Base-by-base conservation (phyloP, 2,797 vertebrate genomes). In the Natrix natrix region DNA sequence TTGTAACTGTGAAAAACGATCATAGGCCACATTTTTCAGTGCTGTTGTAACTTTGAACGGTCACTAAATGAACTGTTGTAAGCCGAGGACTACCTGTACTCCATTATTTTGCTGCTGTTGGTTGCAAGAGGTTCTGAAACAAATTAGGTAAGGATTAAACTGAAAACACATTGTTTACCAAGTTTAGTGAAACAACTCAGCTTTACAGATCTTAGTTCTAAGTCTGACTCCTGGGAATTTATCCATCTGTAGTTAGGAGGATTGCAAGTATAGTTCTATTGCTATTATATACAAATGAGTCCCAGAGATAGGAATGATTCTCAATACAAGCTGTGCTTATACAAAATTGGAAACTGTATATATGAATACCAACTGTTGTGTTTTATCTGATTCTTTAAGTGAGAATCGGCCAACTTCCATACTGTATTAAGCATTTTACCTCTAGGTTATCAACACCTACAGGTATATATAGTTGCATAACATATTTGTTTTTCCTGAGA, bases 391-490 rank as follows among this genome's bases (percentile, higher is more conserved):
- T 16, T 11, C 10, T 16, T 66, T n/a, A 93, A 91, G 60, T n/a
- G 0, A 0, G 8, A 43, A 24, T 5, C 20, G 0, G 0, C 14
- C 5, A 6, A 1, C 0, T 4, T 12, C 0, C 55, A 69, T 1
- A 17, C 48, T 5, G 3, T 26, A 89, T 28, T 52, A 88, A 63
- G 92, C 92, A 97, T 95, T 5, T 96, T 95, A 95, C 20, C 95
- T 95, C 91, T 93, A 92, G 95, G 94, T 96, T 92, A 97, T 0
- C 92, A 98, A 98, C 98, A 99, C 98, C 99, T 99, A 59, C 4
- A 5, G 57, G 57, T 59, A 98, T 97, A 97, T 97, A 96, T 56
- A 57, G 95, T 94, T 90, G 90, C 93, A 96, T 93, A 93, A 96
- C 89, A 94, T 95, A 95, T 43, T 37, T n/a, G n/a, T n/a, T 95